Conservation (phyloP, 2,797 vertebrate genomes). For the Schizopygopsis pylzovi region DNA sequence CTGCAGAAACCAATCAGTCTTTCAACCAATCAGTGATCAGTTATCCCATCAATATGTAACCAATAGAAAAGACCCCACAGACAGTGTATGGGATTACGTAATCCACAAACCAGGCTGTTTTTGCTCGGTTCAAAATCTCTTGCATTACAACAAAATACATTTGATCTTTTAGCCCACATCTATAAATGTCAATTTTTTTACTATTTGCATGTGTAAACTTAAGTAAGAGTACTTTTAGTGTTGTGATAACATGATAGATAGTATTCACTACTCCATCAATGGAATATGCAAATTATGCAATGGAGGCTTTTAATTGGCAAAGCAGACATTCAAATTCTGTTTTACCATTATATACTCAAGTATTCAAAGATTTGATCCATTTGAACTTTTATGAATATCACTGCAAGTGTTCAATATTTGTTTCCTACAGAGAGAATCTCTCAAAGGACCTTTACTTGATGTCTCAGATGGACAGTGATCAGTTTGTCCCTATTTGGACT, state of each 20-base stretch:
- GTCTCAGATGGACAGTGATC: slow-evolving; percentile 99
- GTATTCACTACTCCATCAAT: not conserved
- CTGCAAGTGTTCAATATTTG: not conserved
- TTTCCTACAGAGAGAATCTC: slow-evolving; percentile 87
- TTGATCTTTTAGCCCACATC: not conserved
- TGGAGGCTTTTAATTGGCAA: not conserved
- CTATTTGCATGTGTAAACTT: not conserved
- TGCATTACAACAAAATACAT: not conserved
- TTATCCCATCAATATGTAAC: slow-evolving; percentile 6
- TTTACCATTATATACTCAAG: not conserved
- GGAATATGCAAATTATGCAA: not conserved
- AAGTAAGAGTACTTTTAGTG: not conserved
- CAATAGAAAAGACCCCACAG: not conserved
- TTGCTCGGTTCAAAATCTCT: not conserved
- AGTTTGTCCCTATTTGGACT: slow-evolving; percentile 97
- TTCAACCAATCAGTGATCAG: slow-evolving; percentile 1
- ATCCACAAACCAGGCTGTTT: not conserved
- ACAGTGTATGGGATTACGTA: not conserved
- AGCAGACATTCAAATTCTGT: not conserved
- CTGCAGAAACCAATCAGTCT: no score
- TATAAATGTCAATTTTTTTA: not conserved
- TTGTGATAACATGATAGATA: not conserved
- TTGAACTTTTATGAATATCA: not conserved
- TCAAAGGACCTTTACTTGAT: slow-evolving; percentile 98
- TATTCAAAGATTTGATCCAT: not conserved